These are phyloP conservation scores for Drosophila emarginata DNA, from an alignment of 2,888 invertebrate genomes.

Conservation along the genomic window DNA sequence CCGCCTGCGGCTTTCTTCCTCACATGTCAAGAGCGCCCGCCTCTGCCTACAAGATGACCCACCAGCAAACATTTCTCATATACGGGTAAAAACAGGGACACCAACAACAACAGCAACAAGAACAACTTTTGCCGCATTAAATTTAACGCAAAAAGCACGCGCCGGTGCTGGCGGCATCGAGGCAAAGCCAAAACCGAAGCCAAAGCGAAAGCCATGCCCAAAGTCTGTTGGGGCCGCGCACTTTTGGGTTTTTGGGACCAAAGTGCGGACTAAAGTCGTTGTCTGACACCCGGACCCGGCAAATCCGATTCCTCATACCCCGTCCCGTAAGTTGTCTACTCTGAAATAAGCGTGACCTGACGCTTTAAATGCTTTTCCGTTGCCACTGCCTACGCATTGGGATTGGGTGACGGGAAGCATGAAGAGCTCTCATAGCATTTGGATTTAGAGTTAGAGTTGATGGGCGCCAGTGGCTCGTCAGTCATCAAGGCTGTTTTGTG, in stretches of 20 bases:
- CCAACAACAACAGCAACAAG: not conserved
- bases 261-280: constrained; percentile 41
- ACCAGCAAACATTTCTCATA: constrained; percentile 17
- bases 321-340: constrained; percentile 12
- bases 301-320: constrained; percentile 17
- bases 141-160: constrained; percentile 50
- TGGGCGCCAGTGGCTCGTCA: constrained; percentile 39
- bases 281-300: constrained; percentile 34
- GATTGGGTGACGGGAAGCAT: constrained; percentile 26
- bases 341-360: constrained; percentile 61
- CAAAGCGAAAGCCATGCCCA: constrained; percentile 26
- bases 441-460: not conserved
- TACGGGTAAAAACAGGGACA: not conserved
- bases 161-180: constrained; percentile 32
- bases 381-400: constrained; percentile 34
- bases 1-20: constrained; percentile 43
- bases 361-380: constrained; percentile 47
- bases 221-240: constrained; percentile 27
- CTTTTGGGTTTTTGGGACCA: constrained; percentile 38
- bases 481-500: constrained; percentile 44
- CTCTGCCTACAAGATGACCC: constrained; percentile 47
- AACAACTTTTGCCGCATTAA: constrained; percentile 64
- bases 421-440: constrained; percentile 2
- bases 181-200: constrained; percentile 16
- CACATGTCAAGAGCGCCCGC: constrained; percentile 41